These are phyloP conservation scores for Drosophila aff. DNA, from an alignment of 1,140 invertebrate genomes.

Conservation along the genomic window DNA sequence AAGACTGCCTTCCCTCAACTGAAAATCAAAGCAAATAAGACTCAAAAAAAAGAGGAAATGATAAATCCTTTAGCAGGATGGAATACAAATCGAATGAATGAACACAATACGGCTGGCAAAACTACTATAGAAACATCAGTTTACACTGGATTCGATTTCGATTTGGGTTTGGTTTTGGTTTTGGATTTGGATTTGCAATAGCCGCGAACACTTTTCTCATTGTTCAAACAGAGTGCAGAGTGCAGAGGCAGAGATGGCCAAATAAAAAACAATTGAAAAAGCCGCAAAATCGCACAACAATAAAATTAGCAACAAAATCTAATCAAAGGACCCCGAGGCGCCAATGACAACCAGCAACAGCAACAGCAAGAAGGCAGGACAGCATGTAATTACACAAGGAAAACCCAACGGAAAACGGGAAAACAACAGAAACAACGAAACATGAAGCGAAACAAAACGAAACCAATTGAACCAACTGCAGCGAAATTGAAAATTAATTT, in stretches of 20 bases:
- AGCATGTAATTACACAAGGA: conserved; percentile 65
- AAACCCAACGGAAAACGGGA: conserved; percentile 21
- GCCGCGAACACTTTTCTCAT: conserved; percentile 19
- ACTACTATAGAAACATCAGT: conserved; percentile 19
- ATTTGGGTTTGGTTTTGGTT: conserved; percentile 24
- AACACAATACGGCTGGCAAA: conserved; percentile 3
- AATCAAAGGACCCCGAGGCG: conserved; percentile 77
- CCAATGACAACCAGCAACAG: conserved; percentile 42
- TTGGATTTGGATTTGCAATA: conserved; percentile 10
- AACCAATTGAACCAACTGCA: conserved; percentile 35
- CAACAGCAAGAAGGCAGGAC: conserved; percentile 35
- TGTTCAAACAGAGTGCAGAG: not conserved
- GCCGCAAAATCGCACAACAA: conserved; percentile 55
- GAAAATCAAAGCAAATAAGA: conserved; percentile 13
- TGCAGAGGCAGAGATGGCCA: not conserved
- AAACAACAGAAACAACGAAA: conserved; percentile 1
- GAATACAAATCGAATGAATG: conserved; percentile 30
- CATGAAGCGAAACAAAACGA: conserved; percentile 13
- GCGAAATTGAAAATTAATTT: conserved; percentile 79
- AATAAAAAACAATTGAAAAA: conserved; percentile 49
- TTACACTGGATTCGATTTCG: conserved; percentile 25
- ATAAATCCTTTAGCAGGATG: conserved; percentile 21
- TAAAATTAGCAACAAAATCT: conserved; percentile 78
- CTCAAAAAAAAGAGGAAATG: not conserved
- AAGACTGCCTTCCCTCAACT: not conserved